Conservation (phyloP, 2,113 vertebrate genomes). For the Engystomops pustulosus region DNA sequence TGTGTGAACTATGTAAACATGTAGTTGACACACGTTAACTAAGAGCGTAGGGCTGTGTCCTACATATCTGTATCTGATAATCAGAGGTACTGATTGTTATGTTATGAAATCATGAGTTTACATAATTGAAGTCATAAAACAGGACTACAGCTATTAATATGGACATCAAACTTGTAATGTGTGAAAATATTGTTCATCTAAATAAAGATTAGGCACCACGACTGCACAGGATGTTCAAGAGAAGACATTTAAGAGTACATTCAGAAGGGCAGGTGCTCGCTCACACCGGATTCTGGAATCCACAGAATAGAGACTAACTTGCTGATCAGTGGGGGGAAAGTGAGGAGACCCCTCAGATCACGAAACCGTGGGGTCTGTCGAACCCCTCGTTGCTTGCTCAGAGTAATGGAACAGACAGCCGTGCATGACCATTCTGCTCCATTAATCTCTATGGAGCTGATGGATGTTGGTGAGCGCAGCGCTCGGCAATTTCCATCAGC, state of each 20-base stretch:
- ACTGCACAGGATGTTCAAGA: background rate
- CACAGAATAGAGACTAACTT: no score
- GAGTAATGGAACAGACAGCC: no score
- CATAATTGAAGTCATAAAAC: conserved; percentile 21
- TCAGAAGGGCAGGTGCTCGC: no score
- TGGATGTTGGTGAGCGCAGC: no score
- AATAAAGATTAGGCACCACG: background rate
- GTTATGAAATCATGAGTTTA: conserved; percentile 27
- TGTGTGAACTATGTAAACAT: background rate
- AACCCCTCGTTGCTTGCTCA: no score
- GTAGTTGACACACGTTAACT: background rate
- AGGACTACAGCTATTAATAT: background rate
- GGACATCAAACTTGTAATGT: background rate
- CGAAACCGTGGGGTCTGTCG: no score
- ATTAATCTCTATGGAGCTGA: no score
- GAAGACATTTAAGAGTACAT: background rate
- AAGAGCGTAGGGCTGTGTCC: background rate
- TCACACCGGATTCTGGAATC: no score
- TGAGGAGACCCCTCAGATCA: no score
- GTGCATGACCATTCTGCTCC: no score
- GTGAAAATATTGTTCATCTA: background rate
- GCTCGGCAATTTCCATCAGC: no score
- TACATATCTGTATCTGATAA: conserved; percentile 5
- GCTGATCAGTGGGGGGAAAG: no score
- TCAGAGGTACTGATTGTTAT: background rate